Conservation (phyloP, 2,888 invertebrate species). For the Diadegma fenestrale region DNA sequence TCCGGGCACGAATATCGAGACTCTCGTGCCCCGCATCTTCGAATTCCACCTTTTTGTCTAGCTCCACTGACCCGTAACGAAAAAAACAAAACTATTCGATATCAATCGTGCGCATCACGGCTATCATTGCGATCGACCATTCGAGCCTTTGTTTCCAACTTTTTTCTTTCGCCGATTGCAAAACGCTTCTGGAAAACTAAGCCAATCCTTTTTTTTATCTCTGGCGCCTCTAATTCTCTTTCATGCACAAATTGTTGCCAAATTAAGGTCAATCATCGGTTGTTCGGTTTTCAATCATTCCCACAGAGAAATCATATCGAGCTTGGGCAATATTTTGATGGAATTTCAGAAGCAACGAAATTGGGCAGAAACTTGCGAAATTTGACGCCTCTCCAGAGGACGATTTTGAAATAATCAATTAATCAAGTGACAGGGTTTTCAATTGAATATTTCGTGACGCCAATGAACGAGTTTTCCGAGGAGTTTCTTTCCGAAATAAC, state of each 20-base stretch:
- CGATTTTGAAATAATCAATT: too few species aligned
- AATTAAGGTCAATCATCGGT: not conserved
- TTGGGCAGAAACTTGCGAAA: too few species aligned
- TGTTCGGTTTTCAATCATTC: not conserved
- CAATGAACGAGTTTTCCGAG: not conserved
- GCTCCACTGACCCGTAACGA: conserved; percentile 31
- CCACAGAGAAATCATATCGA: too few species aligned
- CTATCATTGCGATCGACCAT: not conserved
- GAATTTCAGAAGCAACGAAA: too few species aligned
- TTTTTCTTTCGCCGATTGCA: not conserved
- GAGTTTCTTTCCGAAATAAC: too few species aligned
- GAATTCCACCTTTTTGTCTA: conserved; percentile 4
- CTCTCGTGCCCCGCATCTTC: conserved; percentile 48
- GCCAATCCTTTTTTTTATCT: not conserved
- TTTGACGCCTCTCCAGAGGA: too few species aligned
- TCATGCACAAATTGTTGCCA: not conserved
- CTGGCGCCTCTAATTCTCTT: not conserved
- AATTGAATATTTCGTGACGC: too few species aligned
- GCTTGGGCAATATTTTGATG: too few species aligned
- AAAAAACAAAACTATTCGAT: conserved; percentile 44
- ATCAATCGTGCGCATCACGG: conserved; percentile 37
- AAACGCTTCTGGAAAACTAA: not conserved
- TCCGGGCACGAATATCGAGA: conserved; percentile 56
- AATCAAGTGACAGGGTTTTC: too few species aligned
- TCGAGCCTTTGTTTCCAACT: conserved; percentile 1